These are phyloP conservation scores for Bombus fervidus DNA, from an alignment of 1,140 invertebrate species.

Conservation along the genomic window DNA sequence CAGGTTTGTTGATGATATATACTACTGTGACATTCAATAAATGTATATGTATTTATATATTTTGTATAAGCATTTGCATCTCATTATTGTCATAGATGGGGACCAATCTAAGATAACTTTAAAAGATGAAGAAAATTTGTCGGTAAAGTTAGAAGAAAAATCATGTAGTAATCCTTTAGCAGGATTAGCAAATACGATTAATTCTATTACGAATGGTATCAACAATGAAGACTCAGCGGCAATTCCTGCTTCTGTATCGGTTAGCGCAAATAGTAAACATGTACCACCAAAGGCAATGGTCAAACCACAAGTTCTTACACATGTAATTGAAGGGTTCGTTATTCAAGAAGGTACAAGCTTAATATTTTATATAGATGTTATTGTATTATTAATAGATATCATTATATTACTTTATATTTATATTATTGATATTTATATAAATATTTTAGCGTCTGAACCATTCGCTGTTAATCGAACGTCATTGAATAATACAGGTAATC, in stretches of 20 bases:
- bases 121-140: conserved; percentile 66
- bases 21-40: too few species aligned
- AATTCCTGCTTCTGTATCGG: conserved; percentile 64
- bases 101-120: conserved; percentile 65
- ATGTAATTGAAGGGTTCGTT: conserved; percentile 98
- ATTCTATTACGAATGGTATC: conserved; percentile 79
- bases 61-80: conserved; percentile 4
- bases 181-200: conserved; percentile 78
- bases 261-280: conserved; percentile 84
- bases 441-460: conserved; percentile 87
- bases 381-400: neutral
- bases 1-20: conserved; percentile 50
- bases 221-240: conserved; percentile 67
- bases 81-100: conserved; percentile 50
- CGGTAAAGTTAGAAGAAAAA: conserved; percentile 74
- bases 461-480: conserved; percentile 91
- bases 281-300: conserved; percentile 95
- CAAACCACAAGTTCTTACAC: conserved; percentile 97
- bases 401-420: neutral
- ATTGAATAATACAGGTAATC: conserved; percentile 80
- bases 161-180: conserved; percentile 76
- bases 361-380: neutral
- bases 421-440: neutral
- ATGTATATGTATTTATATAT: neutral
- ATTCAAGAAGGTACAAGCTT: conserved; percentile 91